phyloP scores from a whole-genome alignment of 2,888 invertebrate genomes.

The Ernsta delagoae region DNA sequence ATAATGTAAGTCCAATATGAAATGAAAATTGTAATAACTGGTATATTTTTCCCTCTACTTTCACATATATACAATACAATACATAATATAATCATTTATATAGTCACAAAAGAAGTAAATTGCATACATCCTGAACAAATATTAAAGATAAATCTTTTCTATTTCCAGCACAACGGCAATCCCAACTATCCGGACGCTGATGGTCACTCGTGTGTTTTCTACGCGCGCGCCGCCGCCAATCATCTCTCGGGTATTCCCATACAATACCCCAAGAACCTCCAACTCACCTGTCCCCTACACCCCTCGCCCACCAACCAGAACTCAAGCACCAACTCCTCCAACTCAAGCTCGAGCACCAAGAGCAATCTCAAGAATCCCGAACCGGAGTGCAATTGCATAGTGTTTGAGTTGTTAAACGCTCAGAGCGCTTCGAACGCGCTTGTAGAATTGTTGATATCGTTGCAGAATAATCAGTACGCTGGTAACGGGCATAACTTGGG shows the following conservation, averaged over 20 bases:
- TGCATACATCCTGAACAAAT: too few relatives aligned
- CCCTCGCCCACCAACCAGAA: slow-evolving; percentile 50
- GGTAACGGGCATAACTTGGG: slow-evolving; percentile 68
- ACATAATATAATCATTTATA: too few relatives aligned
- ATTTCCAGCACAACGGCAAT: slow-evolving; percentile 95
- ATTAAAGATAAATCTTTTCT: too few relatives aligned
- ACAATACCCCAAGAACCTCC: slow-evolving; percentile 65
- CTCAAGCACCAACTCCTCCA: slow-evolving; percentile 38
- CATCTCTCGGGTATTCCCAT: slow-evolving; percentile 78
- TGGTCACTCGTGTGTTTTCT: slow-evolving; percentile 80
- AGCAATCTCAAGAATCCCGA: slow-evolving; percentile 67
- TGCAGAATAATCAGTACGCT: slow-evolving; percentile 79
- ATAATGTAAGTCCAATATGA: too few relatives aligned
- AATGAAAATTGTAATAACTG: too few relatives aligned
- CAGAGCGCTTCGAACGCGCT: slow-evolving; percentile 76
- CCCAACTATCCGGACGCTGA: slow-evolving; percentile 92
- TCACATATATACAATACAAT: too few relatives aligned
- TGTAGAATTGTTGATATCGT: slow-evolving; percentile 72
- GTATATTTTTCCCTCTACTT: too few relatives aligned
- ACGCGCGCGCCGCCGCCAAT: slow-evolving; percentile 80
- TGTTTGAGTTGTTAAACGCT: slow-evolving; percentile 75
- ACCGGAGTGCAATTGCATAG: slow-evolving; percentile 78
- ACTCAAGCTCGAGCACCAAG: slow-evolving; percentile 57
- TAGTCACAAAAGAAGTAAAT: too few relatives aligned
- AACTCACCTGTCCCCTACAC: slow-evolving; percentile 74